Base-by-base conservation (phyloP, 2,113 vertebrate species). In the Meleagris gallopavo region DNA sequence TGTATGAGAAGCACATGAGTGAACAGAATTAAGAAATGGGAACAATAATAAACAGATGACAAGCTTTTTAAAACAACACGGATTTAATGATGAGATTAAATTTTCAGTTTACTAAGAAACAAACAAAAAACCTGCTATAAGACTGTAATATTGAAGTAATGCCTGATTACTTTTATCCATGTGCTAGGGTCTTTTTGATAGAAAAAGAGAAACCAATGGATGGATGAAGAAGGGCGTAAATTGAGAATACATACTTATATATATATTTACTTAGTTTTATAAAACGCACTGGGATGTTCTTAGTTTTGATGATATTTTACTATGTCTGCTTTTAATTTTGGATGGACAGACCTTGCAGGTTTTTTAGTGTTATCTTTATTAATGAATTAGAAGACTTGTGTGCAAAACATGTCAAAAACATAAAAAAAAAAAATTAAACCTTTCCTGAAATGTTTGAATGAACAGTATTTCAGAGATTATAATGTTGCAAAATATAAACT, bases 381-480 rank as follows among this genome's bases (percentile, higher is more conserved):
- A 38, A 58, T 48, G 22, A 67, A 41, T 81, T 65, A 69, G 54
- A 95, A 61, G 60, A 90, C 27, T 22, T 43, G 10, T 40, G 40
- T 93, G 38, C 52, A 54, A 80, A 89, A 74, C 6, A 14, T 25
- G 32, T 76, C 60, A 83, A 83, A 84, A 88, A 45, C 36, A 48
- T 65, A 32, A 91, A 11, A 29, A 71, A 60, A 88, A 29, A 71
- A 55, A 88, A 60, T 15, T 60, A 88, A 93, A 60, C 77, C 52
- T 86, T 90, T 91, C 36, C 85, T 88, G 70, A 94, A 90, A 69
- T 74, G 21, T 71, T 93, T 72, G 85, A 89, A 78, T 36, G 55
- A 91, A 73, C 25, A 71, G 0, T 74, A 50, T 89, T 93, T 83
- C 43, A 78, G 78, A 80, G 46, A 72, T 90, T 60, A 94, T 88